These are phyloP conservation scores for Pachyramphus minor DNA, from an alignment of 2,113 vertebrate species.

Conservation along the genomic window DNA sequence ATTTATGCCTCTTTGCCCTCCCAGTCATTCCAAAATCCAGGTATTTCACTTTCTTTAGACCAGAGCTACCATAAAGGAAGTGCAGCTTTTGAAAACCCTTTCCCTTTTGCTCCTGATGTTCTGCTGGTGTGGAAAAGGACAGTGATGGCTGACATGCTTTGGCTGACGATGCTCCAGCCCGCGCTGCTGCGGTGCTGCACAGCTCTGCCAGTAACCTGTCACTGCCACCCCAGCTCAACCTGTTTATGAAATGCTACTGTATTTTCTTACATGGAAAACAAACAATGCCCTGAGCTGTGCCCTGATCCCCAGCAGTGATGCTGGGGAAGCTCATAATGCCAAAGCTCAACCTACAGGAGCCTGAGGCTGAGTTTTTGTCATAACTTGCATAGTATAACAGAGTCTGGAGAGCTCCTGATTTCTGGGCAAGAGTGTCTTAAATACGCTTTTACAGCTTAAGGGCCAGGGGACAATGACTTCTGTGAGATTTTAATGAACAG, in stretches of 20 bases:
- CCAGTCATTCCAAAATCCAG: background rate
- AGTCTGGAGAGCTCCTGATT: background rate
- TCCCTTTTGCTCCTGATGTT: background rate
- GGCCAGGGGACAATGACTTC: background rate
- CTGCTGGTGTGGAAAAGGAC: background rate
- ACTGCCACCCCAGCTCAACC: fast-evolving
- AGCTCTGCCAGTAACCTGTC: background rate
- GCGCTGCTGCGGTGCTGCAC: background rate
- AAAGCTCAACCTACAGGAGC: background rate
- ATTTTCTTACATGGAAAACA: background rate
- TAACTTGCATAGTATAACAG: background rate
- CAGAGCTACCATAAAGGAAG: background rate
- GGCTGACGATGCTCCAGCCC: background rate
- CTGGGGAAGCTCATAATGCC: background rate
- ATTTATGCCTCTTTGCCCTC: background rate
- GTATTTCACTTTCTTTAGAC: background rate
- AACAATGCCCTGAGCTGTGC: background rate
- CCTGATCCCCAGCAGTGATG: background rate
- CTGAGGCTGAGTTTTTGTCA: background rate
- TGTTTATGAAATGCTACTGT: background rate
- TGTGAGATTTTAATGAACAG: constrained; percentile 42
- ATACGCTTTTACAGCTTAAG: background rate
- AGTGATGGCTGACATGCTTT: background rate
- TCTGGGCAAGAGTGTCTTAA: background rate
- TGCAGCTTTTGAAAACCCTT: background rate